Evolutionary conservation across 2,888 invertebrate genomes (phyloP).

Genomic region (Ferrisia virgata): DNA sequence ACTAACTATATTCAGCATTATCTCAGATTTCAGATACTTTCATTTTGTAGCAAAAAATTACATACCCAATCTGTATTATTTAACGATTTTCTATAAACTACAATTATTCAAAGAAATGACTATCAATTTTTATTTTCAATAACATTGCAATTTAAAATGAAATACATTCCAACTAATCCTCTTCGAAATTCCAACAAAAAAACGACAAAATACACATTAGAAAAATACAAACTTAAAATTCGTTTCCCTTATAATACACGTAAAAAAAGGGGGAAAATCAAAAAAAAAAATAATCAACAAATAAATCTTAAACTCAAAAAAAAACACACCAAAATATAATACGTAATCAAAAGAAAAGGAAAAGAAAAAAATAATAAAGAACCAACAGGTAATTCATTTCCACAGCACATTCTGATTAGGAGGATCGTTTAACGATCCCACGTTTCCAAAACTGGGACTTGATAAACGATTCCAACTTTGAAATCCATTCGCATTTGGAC

Average conservation of each 20-base stretch:
- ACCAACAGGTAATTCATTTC: not conserved
- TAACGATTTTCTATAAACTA: too few species aligned
- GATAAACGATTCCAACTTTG: not conserved
- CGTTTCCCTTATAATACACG: not conserved
- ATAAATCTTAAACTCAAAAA: not conserved
- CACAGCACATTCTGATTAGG: constrained; percentile 9
- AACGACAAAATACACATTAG: not conserved
- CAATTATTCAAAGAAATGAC: not conserved
- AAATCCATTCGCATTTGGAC: not conserved
- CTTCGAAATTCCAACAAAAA: not conserved
- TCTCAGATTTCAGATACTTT: too few species aligned
- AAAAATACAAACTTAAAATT: not conserved
- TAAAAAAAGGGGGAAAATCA: not conserved
- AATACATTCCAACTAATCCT: not conserved
- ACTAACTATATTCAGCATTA: too few species aligned
- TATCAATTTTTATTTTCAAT: not conserved
- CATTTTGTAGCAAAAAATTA: too few species aligned
- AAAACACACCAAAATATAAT: not conserved
- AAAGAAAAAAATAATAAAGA: not conserved
- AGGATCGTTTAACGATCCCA: not conserved
- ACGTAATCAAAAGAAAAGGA: not conserved
- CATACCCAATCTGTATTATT: too few species aligned
- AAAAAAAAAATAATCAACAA: not conserved
- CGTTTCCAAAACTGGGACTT: not conserved
- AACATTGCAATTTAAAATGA: not conserved